These are phyloP conservation scores for Nemurella pictetii DNA, from an alignment of 2,888 invertebrate species.

Conservation along the genomic window DNA sequence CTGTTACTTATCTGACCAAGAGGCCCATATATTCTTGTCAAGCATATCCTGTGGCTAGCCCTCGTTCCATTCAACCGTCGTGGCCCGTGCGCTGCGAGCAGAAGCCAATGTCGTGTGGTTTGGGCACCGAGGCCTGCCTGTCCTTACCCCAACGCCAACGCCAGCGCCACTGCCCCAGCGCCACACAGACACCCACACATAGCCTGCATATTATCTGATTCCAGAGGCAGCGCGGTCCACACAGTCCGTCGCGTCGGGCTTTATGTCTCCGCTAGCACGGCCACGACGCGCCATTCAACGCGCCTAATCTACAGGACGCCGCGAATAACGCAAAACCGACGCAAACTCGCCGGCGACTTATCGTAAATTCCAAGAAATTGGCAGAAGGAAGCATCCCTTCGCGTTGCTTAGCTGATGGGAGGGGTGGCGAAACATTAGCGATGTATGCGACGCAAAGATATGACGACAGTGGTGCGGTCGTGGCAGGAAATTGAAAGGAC, in stretches of 20 bases:
- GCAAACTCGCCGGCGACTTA: not conserved
- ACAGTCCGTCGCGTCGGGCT: not conserved
- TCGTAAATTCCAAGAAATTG: conserved; percentile 31
- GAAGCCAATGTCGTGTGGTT: not conserved
- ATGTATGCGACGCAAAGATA: no score
- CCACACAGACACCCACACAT: no score
- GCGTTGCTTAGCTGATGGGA: conserved; percentile 11
- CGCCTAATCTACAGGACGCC: conserved; percentile 22
- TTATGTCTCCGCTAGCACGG: not conserved
- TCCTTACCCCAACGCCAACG: not conserved
- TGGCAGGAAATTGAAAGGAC: not conserved
- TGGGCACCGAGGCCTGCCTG: not conserved
- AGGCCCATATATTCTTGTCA: conserved; percentile 12
- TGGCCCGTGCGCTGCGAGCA: not conserved
- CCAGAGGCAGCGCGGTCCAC: not conserved
- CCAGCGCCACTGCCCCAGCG: no score
- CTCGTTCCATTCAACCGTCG: not conserved
- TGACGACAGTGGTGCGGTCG: not conserved
- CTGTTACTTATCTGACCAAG: conserved; percentile 9
- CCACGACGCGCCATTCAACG: conserved; percentile 21
- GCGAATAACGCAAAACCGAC: conserved; percentile 11
- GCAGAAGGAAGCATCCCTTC: conserved; percentile 6
- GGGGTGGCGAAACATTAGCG: not conserved
- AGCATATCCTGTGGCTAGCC: not conserved
- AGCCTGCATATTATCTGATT: not conserved